Base-by-base conservation (phyloP, 2,797 vertebrate species). In the Lutjanus campechanus region DNA sequence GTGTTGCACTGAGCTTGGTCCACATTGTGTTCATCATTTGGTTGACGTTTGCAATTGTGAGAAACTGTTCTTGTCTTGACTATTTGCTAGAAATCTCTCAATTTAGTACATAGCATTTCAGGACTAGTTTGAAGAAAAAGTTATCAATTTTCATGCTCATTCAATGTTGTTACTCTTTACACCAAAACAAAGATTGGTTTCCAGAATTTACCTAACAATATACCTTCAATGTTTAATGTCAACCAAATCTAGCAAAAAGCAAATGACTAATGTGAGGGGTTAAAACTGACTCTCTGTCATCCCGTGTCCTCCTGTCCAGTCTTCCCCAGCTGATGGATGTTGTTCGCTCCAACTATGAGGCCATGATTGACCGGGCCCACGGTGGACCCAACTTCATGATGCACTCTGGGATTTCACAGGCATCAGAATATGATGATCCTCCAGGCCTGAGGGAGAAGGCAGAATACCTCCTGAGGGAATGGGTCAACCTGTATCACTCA, bases 361-460 rank as follows among this genome's bases (percentile, higher is more conserved):
- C 98, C 66, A 99, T 99, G 98, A 98, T 99, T 83, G 98, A 99
- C 88, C 96, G 98, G 73, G 98, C 98, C 82, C 98, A 99, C 0
- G 98, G 98, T 16, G 98, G 98, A 73, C 98, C 98, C 47, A 99
- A 99, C 93, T 99, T 99, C 91, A 99, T 99, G 98, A 99, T 99
- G 98, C 98, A 99, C 91, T 99, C 98, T 88, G 98, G 98, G 83
- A 99, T 99, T 74, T 99, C 98, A 17, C 98, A 99, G 92, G 98
- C 98, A 4, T 99, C 98, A 1, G 98, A 99, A 85, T 99, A 99
- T 0, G 98, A 99, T 70, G 98, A 99, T 84, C 98, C 98, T 0
- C 98, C 98, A 3, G 98, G 98, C 81, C 95, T 99, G 91, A 94
- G 98, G 85, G 98, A 99, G 95, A 99, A 99, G 91, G 98, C 98